Conservation (phyloP, 2,888 invertebrate species). For the Cheilosia pagana region DNA sequence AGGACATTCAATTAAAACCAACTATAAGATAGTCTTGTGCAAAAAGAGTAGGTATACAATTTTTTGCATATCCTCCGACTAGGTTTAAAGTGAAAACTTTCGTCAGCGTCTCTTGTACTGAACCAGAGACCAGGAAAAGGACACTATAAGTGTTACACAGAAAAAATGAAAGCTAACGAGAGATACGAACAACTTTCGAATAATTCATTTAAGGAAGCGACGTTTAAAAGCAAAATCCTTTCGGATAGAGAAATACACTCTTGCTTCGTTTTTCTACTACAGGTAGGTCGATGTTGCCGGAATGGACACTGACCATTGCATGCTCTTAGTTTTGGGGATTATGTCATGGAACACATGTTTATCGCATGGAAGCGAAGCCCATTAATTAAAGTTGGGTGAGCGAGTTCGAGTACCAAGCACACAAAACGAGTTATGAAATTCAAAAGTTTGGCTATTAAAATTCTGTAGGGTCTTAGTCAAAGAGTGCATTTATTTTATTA, state of each 20-base stretch:
- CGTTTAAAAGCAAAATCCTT: constrained; percentile 50
- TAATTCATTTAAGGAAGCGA: constrained; percentile 69
- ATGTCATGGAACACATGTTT: constrained; percentile 64
- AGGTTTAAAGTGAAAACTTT: constrained; percentile 63
- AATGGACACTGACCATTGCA: constrained; percentile 12
- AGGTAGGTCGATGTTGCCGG: constrained; percentile 5
- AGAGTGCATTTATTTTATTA: too few species aligned
- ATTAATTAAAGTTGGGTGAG: constrained; percentile 54
- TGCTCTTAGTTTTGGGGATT: constrained; percentile 52
- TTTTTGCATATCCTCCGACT: constrained; percentile 17
- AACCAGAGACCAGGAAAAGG: background rate
- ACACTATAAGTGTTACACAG: constrained; percentile 14
- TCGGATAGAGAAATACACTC: background rate
- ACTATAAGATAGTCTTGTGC: constrained; percentile 3
- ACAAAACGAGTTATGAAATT: background rate
- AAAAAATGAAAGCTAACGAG: constrained; percentile 33
- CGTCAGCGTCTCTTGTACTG: constrained; percentile 6
- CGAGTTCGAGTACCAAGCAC: background rate
- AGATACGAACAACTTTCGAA: constrained; percentile 41
- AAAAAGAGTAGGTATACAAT: constrained; percentile 13
- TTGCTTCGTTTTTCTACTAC: constrained; percentile 3
- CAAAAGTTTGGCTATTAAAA: background rate
- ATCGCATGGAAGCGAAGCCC: constrained; percentile 43
- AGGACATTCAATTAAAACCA: constrained; percentile 65
- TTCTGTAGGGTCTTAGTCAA: background rate